Evolutionary conservation across 2,888 invertebrate genomes (phyloP), one percentile per base, ranked within the genome.

Genomic region (Epistrophella euchroma): DNA sequence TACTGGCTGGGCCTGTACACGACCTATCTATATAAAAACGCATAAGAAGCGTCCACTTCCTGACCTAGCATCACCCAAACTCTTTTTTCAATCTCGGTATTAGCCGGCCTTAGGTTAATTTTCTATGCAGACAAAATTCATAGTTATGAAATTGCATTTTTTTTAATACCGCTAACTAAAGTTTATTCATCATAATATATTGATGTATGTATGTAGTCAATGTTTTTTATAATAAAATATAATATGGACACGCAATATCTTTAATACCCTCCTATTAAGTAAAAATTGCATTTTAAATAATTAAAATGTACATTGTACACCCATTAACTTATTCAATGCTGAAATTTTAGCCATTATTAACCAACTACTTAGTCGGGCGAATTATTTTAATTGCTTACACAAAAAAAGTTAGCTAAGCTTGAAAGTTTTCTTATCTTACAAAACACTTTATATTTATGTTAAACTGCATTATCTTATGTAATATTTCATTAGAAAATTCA

Each of bases 321-420:
- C 15, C 28, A 28, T 3, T n/a, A 32, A 32, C 32, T 32, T 32
- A 32, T 28, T 28, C 3, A 52, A 28, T 52, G 52, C 9, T 52
- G 25, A 52, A 52, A 52, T 28, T 28, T 25, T 9, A 52, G 3
- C 52, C 7, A 28, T 52, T 28, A 52, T 28, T 25, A 28, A 52
- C 52, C 15, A 52, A 52, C 52, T 52, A 52, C 25, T 52, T 52
- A 28, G 25, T 52, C 15, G 25, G 52, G 52, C 10, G 52, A 52
- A 52, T 52, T 52, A 52, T 28, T 52, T 52, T 52, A 52, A 52
- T 52, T 52, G 15, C 52, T 28, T 28, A 52, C 52, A 32, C 32
- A 25, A 7, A 52, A 52, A 28, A 52, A 25, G 13, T 22, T 4
- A 25, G 11, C 7, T 19, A 52, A 52, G 7, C 9, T 15, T 15